phyloP scores from a whole-genome alignment of 2,888 invertebrate genomes.

The Aporophyla nigra region DNA sequence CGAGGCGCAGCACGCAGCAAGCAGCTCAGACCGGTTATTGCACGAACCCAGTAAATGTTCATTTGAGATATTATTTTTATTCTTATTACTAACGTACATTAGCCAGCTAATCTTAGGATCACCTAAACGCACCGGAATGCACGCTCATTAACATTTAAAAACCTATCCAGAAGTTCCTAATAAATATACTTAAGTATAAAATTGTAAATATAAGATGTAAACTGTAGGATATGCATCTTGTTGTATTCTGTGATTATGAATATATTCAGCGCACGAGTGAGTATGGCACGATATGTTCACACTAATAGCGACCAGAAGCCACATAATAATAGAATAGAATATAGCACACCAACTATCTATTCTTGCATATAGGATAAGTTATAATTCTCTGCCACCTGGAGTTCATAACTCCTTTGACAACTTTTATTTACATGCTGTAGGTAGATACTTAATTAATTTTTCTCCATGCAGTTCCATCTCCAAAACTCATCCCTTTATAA shows the following conservation, averaged over 20 bases:
- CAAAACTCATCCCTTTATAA: background rate
- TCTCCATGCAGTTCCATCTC: background rate
- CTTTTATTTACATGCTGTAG: background rate
- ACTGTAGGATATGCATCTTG: slow-evolving; percentile 24
- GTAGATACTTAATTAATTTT: background rate
- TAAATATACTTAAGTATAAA: slow-evolving; percentile 11
- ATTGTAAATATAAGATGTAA: slow-evolving; percentile 5
- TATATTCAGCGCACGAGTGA: slow-evolving; percentile 31
- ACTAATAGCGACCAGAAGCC: slow-evolving; percentile 35
- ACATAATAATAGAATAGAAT: background rate
- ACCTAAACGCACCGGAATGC: slow-evolving; percentile 21
- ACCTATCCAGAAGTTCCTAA: slow-evolving; percentile 8
- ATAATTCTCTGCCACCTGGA: background rate
- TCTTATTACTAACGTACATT: slow-evolving; percentile 18
- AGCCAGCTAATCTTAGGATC: background rate
- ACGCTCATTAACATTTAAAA: slow-evolving; percentile 6
- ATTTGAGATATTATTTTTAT: slow-evolving; percentile 1
- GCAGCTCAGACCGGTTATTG: slow-evolving; percentile 22
- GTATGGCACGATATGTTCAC: slow-evolving; percentile 53
- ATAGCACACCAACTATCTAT: background rate
- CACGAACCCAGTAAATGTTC: slow-evolving; percentile 20
- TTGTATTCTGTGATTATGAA: background rate
- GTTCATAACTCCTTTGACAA: background rate
- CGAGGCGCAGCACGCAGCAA: background rate
- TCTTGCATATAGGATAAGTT: background rate